A percentile compares a stretch with the other conserved stretches of the same genome.
Evolutionary conservation across 2,888 invertebrate genomes (phyloP).

Genomic region (Ormyrus labotus): DNA sequence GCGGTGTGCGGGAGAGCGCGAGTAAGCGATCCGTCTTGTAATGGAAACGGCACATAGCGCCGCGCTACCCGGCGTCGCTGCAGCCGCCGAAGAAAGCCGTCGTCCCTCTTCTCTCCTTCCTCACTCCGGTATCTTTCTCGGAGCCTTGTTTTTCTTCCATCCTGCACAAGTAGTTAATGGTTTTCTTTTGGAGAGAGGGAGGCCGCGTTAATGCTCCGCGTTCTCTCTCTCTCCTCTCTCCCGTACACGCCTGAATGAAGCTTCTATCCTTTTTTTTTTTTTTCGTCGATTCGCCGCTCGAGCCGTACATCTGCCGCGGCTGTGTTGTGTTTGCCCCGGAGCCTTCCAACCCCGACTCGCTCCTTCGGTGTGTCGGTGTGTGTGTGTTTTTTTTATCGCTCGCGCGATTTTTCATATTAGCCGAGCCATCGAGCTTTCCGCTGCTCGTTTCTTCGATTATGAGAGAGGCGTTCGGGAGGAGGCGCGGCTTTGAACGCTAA

Average conservation of each 20-base stretch:
- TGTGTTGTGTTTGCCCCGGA: background rate
- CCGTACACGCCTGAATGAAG: conserved; percentile 30
- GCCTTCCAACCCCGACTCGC: background rate
- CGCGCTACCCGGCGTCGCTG: background rate
- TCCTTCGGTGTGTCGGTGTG: background rate
- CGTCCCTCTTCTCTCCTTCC: conserved; percentile 44
- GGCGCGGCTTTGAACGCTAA: too few relatives aligned
- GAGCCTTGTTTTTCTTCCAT: conserved; percentile 58
- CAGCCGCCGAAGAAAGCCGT: conserved; percentile 39
- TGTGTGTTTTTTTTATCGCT: conserved; percentile 19
- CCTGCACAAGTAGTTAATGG: conserved; percentile 65
- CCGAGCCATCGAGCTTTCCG: background rate
- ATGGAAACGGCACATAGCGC: conserved; percentile 35
- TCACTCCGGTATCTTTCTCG: conserved; percentile 49
- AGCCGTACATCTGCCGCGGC: too few relatives aligned
- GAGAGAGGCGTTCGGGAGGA: too few relatives aligned
- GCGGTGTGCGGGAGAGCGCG: background rate
- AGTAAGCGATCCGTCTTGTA: conserved; percentile 56
- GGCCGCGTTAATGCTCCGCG: conserved; percentile 40
- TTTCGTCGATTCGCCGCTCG: background rate
- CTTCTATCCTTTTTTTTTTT: background rate
- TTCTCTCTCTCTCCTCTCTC: background rate
- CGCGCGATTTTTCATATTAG: conserved; percentile 7
- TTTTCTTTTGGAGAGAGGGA: conserved; percentile 64
- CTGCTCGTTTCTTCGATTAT: background rate